phyloP scores from a whole-genome alignment of 53 echinoderm and acorn worm species.

The Glandiceps talaboti region DNA sequence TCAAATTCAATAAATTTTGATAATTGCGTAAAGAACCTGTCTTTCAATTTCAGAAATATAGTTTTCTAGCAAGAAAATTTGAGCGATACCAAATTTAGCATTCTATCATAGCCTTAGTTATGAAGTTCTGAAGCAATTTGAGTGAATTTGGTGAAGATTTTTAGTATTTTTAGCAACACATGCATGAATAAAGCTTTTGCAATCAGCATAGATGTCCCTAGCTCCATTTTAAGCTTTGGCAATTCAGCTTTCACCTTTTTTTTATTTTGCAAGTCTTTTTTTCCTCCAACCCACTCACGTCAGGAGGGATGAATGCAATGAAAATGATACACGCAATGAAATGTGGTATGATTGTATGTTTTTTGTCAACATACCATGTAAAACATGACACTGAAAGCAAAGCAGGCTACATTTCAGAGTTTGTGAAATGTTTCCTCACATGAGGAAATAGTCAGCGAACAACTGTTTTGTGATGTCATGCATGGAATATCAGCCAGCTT shows the following conservation, averaged over 20 bases:
- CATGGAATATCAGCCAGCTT: not conserved
- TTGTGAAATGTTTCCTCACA: not conserved
- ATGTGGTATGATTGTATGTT: not conserved
- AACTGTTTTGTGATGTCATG: not conserved
- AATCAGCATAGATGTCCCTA: not conserved
- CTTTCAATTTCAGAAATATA: too few relatives aligned
- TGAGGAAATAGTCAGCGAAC: not conserved
- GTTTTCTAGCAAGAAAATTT: too few relatives aligned
- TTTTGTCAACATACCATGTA: not conserved
- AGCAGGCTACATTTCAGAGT: not conserved
- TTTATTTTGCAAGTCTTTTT: not conserved
- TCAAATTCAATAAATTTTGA: too few relatives aligned
- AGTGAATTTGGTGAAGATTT: not conserved
- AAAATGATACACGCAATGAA: not conserved
- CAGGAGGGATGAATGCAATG: not conserved
- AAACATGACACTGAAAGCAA: not conserved
- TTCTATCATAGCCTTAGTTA: too few relatives aligned
- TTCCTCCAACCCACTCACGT: not conserved
- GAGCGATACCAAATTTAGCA: too few relatives aligned
- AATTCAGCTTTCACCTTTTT: not conserved
- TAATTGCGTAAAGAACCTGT: too few relatives aligned
- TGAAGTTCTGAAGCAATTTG: not conserved
- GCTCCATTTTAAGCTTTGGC: too few relatives aligned
- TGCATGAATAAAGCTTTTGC: not conserved
- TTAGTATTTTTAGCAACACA: not conserved